Evolutionary conservation across 2,888 invertebrate genomes (phyloP), one percentile per base, ranked within the genome.

Genomic region (Escarpia spicata): DNA sequence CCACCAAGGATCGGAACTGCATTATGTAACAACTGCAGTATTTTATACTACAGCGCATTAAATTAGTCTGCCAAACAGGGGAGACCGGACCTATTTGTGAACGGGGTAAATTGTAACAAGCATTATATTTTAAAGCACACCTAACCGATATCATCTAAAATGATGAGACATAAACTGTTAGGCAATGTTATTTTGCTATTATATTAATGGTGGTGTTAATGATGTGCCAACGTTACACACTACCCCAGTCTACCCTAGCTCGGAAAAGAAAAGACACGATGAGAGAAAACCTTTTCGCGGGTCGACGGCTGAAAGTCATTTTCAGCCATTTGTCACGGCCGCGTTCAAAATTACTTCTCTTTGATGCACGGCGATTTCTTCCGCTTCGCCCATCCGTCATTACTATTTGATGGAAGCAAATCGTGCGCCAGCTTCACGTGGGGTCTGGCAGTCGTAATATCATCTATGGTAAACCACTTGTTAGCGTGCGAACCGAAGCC

Each of bases 391-490:
- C 75, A 75, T 75, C n/a, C 75, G 75, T 26, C 75, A 75, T 75
- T 75, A 75, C 75, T n/a, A 75, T 75, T 75, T 75, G 75, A 26
- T 75, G 75, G 75, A 75, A 75, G 19, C 26, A 26, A 75, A 6
- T 75, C n/a, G 75, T 75, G 75, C n/a, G 75, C 75, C n/a, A 19
- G n/a, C n/a, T 75, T n/a, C 75, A n/a, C 75, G 75, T 75, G 75
- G 75, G 75, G n/a, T n/a, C 75, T 75, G 75, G 3, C 75, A n/a
- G 26, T 75, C 75, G 75, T 75, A n/a, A 26, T 75, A 75, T n/a
- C 75, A 26, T 75, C 75, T 75, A 75, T 75, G n/a, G 75, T 6
- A 15, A 75, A 75, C 75, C 75, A n/a, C 75, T 19, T 75, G 1
- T 75, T 75, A 75, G 19, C 6, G 75, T 4, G 2, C 19, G n/a